Evolutionary conservation across 2,797 vertebrate species (phyloP).

Genomic region (Etheostoma nigrum): DNA sequence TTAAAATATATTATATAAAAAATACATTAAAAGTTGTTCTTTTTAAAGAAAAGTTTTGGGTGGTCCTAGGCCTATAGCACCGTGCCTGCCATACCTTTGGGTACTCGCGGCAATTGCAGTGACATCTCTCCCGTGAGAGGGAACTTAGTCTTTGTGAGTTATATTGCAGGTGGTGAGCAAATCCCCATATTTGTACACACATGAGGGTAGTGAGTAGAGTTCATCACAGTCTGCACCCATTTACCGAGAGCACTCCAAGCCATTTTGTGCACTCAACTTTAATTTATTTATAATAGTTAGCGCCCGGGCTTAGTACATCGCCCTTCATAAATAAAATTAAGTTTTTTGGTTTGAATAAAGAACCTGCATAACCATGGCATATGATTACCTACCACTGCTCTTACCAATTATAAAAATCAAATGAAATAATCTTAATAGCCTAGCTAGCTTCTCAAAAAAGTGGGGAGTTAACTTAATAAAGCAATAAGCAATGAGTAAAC

Average conservation of each 20-base stretch:
- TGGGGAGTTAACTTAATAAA: not conserved
- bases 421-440: not conserved
- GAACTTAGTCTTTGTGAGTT: constrained; percentile 30
- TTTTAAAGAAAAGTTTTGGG: too few species aligned
- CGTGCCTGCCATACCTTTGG: not conserved
- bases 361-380: constrained; percentile 1
- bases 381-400: not conserved
- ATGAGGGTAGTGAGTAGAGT: constrained; percentile 24
- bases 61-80: too few species aligned
- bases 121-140: constrained; percentile 13
- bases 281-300: constrained; percentile 41
- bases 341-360: not conserved
- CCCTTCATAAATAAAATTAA: constrained; percentile 9
- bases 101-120: not conserved
- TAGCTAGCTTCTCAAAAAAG: not conserved
- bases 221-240: constrained; percentile 30
- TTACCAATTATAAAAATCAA: not conserved
- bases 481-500: not conserved
- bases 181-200: constrained; percentile 16
- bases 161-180: constrained; percentile 27
- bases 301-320: not conserved
- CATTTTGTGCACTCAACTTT: constrained; percentile 30
- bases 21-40: too few species aligned
- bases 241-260: constrained; percentile 35
- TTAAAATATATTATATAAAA: too few species aligned